These are phyloP conservation scores for Azemiops feae DNA, from an alignment of 2,113 vertebrate species.

Conservation along the genomic window DNA sequence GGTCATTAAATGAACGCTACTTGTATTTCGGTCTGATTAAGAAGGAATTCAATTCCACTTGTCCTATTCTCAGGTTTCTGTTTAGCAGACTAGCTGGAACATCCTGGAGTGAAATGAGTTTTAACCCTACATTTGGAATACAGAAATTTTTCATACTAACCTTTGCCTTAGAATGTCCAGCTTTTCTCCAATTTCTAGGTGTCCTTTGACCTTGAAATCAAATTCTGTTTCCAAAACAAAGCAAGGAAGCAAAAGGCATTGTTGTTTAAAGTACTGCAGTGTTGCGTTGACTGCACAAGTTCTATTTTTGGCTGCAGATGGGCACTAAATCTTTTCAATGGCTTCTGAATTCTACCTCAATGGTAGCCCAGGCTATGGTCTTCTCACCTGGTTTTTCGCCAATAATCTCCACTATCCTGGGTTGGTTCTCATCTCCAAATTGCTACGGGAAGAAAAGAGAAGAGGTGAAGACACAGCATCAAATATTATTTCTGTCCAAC, in stretches of 20 bases:
- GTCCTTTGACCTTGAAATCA: constrained; percentile 81
- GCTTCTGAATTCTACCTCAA: neutral
- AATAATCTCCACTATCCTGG: constrained; percentile 77
- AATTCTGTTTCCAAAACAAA: constrained; percentile 70
- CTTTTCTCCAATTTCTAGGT: constrained; percentile 84
- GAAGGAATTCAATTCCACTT: neutral
- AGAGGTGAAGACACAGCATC: neutral
- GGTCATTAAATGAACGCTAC: neutral
- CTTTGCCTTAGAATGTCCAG: constrained; percentile 88
- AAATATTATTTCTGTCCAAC: too few relatives aligned
- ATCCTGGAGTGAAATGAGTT: neutral
- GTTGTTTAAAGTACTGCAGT: neutral
- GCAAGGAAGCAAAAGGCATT: neutral
- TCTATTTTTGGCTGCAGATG: neutral
- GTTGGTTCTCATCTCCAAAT: constrained; percentile 85
- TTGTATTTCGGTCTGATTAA: neutral
- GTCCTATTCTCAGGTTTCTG: too few relatives aligned
- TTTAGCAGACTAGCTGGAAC: neutral
- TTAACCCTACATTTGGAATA: neutral
- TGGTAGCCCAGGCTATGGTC: neutral
- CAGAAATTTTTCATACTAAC: constrained; percentile 61
- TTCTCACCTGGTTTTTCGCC: constrained; percentile 83
- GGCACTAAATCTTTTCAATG: neutral
- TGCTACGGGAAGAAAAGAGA: constrained; percentile 68
- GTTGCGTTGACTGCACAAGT: neutral